Conservation (phyloP, 2,888 invertebrate species). For the Eupithecia insigniata region DNA sequence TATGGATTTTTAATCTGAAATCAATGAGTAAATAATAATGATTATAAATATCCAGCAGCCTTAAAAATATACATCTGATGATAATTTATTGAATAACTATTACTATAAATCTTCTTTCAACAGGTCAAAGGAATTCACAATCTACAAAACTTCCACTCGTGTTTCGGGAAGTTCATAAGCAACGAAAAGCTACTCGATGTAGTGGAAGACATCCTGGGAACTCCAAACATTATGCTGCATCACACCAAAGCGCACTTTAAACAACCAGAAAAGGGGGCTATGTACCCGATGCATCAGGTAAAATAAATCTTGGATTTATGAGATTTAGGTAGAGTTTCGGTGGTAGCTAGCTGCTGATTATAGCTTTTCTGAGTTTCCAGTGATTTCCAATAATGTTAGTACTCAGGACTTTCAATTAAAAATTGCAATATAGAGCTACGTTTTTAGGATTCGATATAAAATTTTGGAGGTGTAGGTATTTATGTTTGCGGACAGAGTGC, state of each 20-base stretch:
- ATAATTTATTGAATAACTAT: no score
- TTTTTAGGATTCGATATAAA: neutral
- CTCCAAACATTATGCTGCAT: conserved; percentile 81
- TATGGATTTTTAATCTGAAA: no score
- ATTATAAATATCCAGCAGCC: no score
- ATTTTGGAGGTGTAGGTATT: neutral
- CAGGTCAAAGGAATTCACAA: conserved; percentile 85
- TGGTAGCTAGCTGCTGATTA: neutral
- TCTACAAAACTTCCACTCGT: conserved; percentile 81
- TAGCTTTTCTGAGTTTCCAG: neutral
- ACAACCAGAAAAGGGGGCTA: conserved; percentile 83
- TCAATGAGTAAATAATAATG: no score
- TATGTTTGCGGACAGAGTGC: no score
- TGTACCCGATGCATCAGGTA: conserved; percentile 85
- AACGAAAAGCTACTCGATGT: conserved; percentile 80
- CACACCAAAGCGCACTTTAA: conserved; percentile 86
- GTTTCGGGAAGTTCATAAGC: conserved; percentile 76
- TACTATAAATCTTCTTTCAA: neutral
- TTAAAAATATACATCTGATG: no score
- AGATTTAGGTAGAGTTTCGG: conserved; percentile 4
- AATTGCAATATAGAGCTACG: neutral
- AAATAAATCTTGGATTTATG: neutral
- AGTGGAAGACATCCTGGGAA: conserved; percentile 81
- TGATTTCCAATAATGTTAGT: neutral
- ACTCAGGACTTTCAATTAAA: no score